Evolutionary conservation across 2,888 invertebrate species (phyloP).

Genomic region (Drosophila testacea): DNA sequence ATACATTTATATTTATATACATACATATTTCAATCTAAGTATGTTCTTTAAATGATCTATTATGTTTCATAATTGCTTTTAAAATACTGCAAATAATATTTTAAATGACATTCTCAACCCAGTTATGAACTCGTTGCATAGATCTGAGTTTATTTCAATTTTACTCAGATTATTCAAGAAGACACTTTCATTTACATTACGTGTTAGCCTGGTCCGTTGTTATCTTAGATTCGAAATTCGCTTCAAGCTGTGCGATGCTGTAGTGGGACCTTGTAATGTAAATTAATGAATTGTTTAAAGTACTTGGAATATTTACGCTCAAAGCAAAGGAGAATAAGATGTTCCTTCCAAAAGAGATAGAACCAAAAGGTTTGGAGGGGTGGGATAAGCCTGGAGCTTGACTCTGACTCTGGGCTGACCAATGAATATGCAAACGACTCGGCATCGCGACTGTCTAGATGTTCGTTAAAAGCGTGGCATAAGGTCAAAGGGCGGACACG

Average conservation of each 20-base stretch:
- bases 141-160: background rate
- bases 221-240: slow-evolving; percentile 7
- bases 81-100: background rate
- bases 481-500: slow-evolving; percentile 61
- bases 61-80: background rate
- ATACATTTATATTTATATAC: too few relatives aligned
- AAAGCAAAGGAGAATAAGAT: slow-evolving; percentile 40
- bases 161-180: background rate
- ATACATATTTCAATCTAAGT: background rate
- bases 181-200: slow-evolving; percentile 21
- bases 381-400: background rate
- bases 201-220: background rate
- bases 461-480: slow-evolving; percentile 58
- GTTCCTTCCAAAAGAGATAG: background rate
- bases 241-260: slow-evolving; percentile 19
- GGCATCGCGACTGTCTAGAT: slow-evolving; percentile 38
- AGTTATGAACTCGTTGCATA: background rate
- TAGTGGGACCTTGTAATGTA: slow-evolving; percentile 57
- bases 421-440: slow-evolving; percentile 71
- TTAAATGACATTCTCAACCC: background rate
- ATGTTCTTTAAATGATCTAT: background rate
- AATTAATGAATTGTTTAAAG: slow-evolving; percentile 76
- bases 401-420: slow-evolving; percentile 47
- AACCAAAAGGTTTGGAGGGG: background rate
- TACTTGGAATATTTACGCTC: slow-evolving; percentile 70